Conservation (phyloP, 92 coral and sea anemone genomes). For the Parazoanthus darwini region DNA sequence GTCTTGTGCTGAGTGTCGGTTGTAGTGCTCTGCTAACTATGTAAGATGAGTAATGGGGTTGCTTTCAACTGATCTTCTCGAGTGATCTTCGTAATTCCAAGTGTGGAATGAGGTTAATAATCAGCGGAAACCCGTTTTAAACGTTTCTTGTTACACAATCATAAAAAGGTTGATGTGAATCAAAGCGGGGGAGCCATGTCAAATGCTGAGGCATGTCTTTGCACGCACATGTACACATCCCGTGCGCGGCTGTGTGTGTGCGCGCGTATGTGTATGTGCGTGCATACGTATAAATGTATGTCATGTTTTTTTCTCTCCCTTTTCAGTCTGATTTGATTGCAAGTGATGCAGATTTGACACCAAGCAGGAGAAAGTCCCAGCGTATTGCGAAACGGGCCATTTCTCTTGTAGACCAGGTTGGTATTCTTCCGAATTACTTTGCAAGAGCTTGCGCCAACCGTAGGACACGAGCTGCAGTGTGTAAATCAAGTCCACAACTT, state of each 20-base stretch:
- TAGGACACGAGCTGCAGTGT: no score
- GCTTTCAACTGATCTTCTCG: background rate
- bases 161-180: no score
- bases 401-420: constrained; percentile 39
- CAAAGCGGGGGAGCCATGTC: no score
- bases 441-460: no score
- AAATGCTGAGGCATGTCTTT: no score
- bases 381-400: constrained; percentile 42
- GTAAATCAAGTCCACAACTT: no score
- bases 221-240: no score
- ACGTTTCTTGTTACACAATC: no score
- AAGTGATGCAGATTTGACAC: constrained; percentile 10
- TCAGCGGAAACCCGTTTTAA: no score
- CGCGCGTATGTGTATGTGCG: no score
- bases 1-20: background rate
- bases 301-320: background rate
- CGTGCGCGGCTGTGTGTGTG: no score
- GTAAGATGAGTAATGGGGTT: background rate
- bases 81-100: background rate
- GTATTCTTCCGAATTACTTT: background rate
- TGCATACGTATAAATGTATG: background rate
- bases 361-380: constrained; percentile 33
- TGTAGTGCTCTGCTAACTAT: background rate
- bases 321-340: background rate
- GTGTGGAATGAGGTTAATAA: background rate